Conservation (phyloP, 2,797 vertebrate species). For the Halcyon smyrnensis region DNA sequence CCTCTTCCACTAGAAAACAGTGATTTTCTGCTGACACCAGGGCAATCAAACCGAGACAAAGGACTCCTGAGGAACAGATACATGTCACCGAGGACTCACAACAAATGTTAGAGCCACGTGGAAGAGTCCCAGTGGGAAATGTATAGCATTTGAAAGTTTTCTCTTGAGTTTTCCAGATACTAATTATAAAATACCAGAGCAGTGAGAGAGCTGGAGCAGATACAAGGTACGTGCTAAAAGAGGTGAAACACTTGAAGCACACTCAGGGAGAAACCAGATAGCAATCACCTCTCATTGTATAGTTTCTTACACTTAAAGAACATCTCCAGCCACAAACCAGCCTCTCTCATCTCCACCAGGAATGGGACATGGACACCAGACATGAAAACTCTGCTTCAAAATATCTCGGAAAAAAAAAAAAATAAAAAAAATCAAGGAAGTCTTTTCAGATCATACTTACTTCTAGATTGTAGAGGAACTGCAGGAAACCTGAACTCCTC, state of each 20-base stretch:
- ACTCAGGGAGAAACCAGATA: not conserved
- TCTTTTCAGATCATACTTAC: not conserved
- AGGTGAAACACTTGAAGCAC: not conserved
- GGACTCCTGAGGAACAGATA: slow-evolving; percentile 8
- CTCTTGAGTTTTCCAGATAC: slow-evolving; percentile 22
- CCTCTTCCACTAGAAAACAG: not conserved
- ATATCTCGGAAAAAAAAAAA: not conserved
- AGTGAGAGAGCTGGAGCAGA: slow-evolving; percentile 17
- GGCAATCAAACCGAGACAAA: not conserved
- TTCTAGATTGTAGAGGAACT: not conserved
- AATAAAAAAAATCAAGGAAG: not conserved
- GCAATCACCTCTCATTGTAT: not conserved
- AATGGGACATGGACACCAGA: accelerated
- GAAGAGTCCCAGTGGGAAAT: not conserved
- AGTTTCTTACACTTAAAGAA: not conserved
- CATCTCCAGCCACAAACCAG: not conserved
- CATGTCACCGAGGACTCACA: not conserved
- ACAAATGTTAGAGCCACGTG: not conserved
- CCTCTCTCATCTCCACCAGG: not conserved
- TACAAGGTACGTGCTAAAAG: not conserved
- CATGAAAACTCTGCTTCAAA: not conserved
- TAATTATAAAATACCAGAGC: slow-evolving; percentile 36
- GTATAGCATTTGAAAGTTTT: not conserved
- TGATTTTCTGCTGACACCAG: not conserved
- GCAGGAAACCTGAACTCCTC: not conserved